phyloP scores from a whole-genome alignment of 30 jellyfish, hydroid and myxozoan species.

The Euphysa ruthae region DNA sequence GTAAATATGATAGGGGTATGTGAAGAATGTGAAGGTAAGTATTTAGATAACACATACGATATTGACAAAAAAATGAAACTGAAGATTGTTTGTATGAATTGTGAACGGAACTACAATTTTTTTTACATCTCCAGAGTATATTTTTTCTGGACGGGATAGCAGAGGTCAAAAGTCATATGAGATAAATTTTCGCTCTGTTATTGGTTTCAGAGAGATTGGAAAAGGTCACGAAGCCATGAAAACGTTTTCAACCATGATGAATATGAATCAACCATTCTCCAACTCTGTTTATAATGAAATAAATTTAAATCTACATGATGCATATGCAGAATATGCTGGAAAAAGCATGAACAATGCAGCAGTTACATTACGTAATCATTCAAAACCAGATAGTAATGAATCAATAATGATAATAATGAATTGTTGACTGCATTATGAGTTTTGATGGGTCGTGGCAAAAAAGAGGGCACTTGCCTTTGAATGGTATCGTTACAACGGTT shows the following conservation, averaged over 20 bases:
- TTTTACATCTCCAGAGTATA: neutral
- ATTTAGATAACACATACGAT: neutral
- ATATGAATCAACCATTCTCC: slow-evolving; percentile 30
- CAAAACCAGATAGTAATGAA: slow-evolving; percentile 21
- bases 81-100: neutral
- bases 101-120: slow-evolving; percentile 7
- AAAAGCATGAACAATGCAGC: slow-evolving; percentile 34
- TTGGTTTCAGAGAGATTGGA: slow-evolving; percentile 34
- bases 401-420: too few species aligned
- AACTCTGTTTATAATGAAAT: slow-evolving; percentile 2
- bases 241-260: slow-evolving; percentile 11
- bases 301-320: neutral
- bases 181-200: slow-evolving; percentile 19
- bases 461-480: slow-evolving; percentile 24
- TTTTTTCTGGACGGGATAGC: neutral
- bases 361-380: slow-evolving; percentile 1
- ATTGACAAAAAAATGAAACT: neutral
- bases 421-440: slow-evolving; percentile 10
- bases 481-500: slow-evolving; percentile 29
- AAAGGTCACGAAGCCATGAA: slow-evolving; percentile 40
- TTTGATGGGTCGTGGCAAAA: slow-evolving; percentile 48
- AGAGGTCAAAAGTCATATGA: slow-evolving; percentile 20
- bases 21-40: neutral
- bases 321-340: slow-evolving; percentile 31
- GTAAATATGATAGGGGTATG: neutral